These are phyloP conservation scores for honey bee (Apis mellifera) DNA, from an alignment of 1,140 invertebrate genomes.

Conservation along the genomic window Amel_HAv3.1 CM009939.2:5394001-5394500, in stretches of 20 bases:
- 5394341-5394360: slow-evolving; percentile 6
- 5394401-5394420: slow-evolving; percentile 24
- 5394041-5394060: too few relatives aligned
- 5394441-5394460: background rate
- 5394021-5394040: too few relatives aligned
- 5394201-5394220: background rate
- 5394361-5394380: slow-evolving; percentile 1
- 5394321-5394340: background rate
- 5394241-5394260: too few relatives aligned
- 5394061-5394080: too few relatives aligned
- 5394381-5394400: background rate
- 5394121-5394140: too few relatives aligned
- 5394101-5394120: too few relatives aligned
- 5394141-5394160: too few relatives aligned
- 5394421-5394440: slow-evolving; percentile 14
- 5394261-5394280: too few relatives aligned
- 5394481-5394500: background rate
- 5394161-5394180: background rate
- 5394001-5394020: too few relatives aligned
- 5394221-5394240: too few relatives aligned
- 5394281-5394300: background rate
- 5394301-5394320: background rate
- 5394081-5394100: too few relatives aligned
- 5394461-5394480: background rate
- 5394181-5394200: slow-evolving; percentile 32